Evolutionary conservation across 2,797 vertebrate species (phyloP), one percentile per base, ranked within the genome.

Genomic region (Arctocebus calabarensis): DNA sequence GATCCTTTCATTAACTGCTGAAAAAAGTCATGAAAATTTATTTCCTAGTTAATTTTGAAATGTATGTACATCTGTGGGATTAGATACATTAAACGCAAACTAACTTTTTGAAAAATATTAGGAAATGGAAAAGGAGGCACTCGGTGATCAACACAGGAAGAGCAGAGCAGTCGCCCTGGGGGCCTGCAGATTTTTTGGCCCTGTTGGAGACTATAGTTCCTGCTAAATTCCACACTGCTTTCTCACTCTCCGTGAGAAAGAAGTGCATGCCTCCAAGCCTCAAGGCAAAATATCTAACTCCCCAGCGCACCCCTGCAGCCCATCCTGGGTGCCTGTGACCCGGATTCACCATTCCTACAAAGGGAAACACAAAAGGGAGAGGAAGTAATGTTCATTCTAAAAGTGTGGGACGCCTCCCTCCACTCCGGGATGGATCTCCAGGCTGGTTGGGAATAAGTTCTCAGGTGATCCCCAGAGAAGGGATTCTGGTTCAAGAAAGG

Each of bases 31-130:
- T 43, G 61, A 68, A 84, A 27, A 27, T 48, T 85, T 34, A 19
- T 82, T 92, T 77, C 14, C 66, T 57, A 70, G 17, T 75, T 71
- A 81, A 43, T 6, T 88, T 37, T 91, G 57, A 93, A 89, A 93
- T 43, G 34, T 70, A 84, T 55, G 3, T 74, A 52, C 40, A 37
- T 61, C 40, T 34, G 23, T 78, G 52, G 23, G 81, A 77, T 74
- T 78, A 43, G 12, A 32, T 52, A 59, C 12, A 64, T 59, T 90
- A 91, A 95, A 77, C 34, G 68, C 32, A 85, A 71, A 75, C 40
- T 37, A 61, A 88, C 48, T 68, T 89, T 93, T 71, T 17, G 27
- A 40, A 81, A 66, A 81, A 61, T 45, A 37, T 40, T 88, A 55
- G 45, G 55, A 82, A 93, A 57, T 22, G 13, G 14, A 74, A 77